Base-by-base conservation (phyloP, 2,113 vertebrate genomes). In the Herpailurus yagouaroundi region DNA sequence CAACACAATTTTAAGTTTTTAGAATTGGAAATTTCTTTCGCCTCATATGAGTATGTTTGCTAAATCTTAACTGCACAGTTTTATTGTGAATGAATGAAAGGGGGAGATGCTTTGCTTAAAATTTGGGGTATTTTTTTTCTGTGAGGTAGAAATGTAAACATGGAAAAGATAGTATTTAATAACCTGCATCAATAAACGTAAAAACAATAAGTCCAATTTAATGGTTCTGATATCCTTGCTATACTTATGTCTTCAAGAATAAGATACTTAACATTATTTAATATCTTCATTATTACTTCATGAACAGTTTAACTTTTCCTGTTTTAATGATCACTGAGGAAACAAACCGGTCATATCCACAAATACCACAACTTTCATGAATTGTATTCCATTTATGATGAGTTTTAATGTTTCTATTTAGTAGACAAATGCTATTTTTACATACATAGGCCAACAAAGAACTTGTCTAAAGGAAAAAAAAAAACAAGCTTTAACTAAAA, bases 371-470 rank as follows among this genome's bases (percentile, higher is more conserved):
- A 92, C 74, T 89, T 97, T 69, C 71, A 76, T 93, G 88, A 66
- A 87, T 55, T 91, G 63, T 77, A 83, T 68, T 91, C 29, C n/a
- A 50, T 80, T 88, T 98, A 95, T 97, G 80, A 68, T 90, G 33
- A 68, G 89, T 98, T 97, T 97, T 79, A 97, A 66, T 82, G 89
- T 60, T 86, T 98, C 91, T 97, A 41, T 97, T 93, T 98, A 95
- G 33, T 52, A n/a, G 45, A 79, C 77, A 97, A 38, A 94, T 90
- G 88, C 97, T 86, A 91, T 94, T 97, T 95, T 97, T 92, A 52
- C 93, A 50, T 95, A 68, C 97, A 81, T 97, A 97, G 98, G 95
- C 95, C 96, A 94, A 97, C 98, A 96, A 98, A 99, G 98, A 98
- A 90, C 2, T 83, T 96, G 84, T 79, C 18, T 93, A 92, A 97